Evolutionary conservation across 2,888 invertebrate species (phyloP), one percentile per base, ranked within the genome.

Genomic region (Sarcophaga rosellei): DNA sequence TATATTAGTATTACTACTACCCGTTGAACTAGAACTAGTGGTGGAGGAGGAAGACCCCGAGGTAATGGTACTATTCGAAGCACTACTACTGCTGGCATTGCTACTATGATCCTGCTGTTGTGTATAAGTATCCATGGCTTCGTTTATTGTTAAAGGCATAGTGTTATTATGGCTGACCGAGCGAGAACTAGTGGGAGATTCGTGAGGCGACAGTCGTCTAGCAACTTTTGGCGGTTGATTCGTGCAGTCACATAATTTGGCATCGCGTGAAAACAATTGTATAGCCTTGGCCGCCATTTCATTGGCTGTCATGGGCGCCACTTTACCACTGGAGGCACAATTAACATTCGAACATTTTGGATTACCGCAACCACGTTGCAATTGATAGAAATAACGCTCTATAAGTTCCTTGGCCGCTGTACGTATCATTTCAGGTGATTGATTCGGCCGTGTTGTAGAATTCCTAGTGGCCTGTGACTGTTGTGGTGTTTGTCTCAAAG

Each of bases 341-440:
- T 96, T 95, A 91, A 95, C 95, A 94, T 98, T 98, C 90, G 95
- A 95, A 93, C 98, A 98, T 90, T 95, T 94, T n/a, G 95, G 94
- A 93, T 97, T 97, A 35, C 98, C 98, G 94, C 98, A 98, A 89
- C 98, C 98, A 92, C 98, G 97, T 63, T 97, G 96, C 88, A 98
- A 94, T 94, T 98, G 98, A 94, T 97, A 97, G 93, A 98, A 98
- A 93, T 98, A 98, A 91, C 97, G 95, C 93, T 98, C 97, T 88
- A 98, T 98, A 88, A 98, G 94, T 93, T 96, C 96, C 93, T 96
- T 97, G 62, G 97, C 98, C 66, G 96, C 95, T 82, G 95, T 95
- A 76, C 96, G 94, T 94, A 96, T 96, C 96, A 96, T 96, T 90
- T 95, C 95, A 17, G 80, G 70, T 4, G 68, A 59, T 20, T 69